Percentiles rank a stretch among this genome's conserved stretches.
Evolutionary conservation across 2,797 vertebrate genomes (phyloP).

Genomic region (Sparidentex hasta): DNA sequence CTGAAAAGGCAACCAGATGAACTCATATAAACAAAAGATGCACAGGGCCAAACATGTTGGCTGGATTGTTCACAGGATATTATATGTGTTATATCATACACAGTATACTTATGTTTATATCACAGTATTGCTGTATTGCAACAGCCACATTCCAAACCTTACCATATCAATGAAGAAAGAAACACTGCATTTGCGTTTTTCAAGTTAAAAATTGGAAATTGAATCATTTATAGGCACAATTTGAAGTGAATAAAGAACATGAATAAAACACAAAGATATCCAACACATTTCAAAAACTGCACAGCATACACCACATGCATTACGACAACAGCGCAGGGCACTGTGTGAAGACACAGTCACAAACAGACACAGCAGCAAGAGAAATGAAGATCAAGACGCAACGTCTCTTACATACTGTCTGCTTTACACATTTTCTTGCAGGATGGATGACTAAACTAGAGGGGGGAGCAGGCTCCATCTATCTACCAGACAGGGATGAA

Average conservation of each 20-base stretch:
- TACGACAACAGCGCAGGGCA: neutral
- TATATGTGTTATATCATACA: too few relatives aligned
- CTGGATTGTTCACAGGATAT: too few relatives aligned
- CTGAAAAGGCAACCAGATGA: too few relatives aligned
- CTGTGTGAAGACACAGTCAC: neutral
- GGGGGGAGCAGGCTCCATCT: slow-evolving; percentile 12
- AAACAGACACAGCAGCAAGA: neutral
- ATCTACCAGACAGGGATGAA: slow-evolving; percentile 16
- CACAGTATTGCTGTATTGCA: too few relatives aligned
- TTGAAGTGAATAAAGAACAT: too few relatives aligned
- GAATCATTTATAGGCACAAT: neutral
- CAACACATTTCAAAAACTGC: neutral
- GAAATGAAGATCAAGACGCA: slow-evolving; percentile 22
- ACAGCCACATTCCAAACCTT: too few relatives aligned
- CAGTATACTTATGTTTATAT: too few relatives aligned
- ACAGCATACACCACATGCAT: neutral
- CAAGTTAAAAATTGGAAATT: neutral
- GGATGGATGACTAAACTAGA: slow-evolving; percentile 41
- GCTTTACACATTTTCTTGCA: slow-evolving; percentile 29
- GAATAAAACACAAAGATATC: too few relatives aligned
- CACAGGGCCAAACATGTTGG: too few relatives aligned
- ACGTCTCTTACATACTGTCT: neutral
- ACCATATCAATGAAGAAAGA: neutral
- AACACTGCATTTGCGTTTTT: neutral
- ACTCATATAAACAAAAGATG: too few relatives aligned